phyloP scores from a whole-genome alignment of 2,888 invertebrate species.

The Lepidonotus clava region DNA sequence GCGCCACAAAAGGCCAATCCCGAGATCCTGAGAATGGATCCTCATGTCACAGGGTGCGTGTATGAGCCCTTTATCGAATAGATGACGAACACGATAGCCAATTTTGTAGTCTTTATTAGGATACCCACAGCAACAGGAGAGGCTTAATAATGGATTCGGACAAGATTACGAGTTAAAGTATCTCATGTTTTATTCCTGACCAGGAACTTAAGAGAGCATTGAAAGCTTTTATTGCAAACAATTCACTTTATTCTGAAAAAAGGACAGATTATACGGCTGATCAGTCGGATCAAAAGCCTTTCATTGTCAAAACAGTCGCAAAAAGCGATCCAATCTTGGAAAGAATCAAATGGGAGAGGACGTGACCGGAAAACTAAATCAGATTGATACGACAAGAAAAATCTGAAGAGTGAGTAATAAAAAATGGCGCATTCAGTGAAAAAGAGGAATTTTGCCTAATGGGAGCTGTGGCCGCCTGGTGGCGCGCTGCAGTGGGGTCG shows the following conservation, averaged over 20 bases:
- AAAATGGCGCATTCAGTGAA: no score
- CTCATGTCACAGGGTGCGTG: no score
- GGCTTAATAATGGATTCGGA: conserved; percentile 3
- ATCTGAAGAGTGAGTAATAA: no score
- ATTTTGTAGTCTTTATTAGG: no score
- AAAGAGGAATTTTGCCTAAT: no score
- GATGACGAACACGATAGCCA: no score
- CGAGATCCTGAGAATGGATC: no score
- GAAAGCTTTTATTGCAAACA: background rate
- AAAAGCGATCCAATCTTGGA: background rate
- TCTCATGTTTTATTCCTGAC: background rate
- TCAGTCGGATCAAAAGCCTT: conserved; percentile 4
- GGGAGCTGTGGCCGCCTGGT: no score
- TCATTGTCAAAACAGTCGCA: background rate
- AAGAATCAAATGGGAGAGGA: background rate
- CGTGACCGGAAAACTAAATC: conserved; percentile 26
- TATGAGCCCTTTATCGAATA: no score
- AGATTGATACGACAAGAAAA: background rate
- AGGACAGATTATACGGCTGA: conserved; percentile 11
- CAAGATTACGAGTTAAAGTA: conserved; percentile 3
- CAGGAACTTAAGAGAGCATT: background rate
- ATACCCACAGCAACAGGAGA: no score
- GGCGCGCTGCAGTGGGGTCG: no score
- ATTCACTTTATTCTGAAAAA: background rate
- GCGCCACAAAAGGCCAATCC: no score